Base-by-base conservation (phyloP, 2,888 invertebrate species). In the Oscheius onirici region DNA sequence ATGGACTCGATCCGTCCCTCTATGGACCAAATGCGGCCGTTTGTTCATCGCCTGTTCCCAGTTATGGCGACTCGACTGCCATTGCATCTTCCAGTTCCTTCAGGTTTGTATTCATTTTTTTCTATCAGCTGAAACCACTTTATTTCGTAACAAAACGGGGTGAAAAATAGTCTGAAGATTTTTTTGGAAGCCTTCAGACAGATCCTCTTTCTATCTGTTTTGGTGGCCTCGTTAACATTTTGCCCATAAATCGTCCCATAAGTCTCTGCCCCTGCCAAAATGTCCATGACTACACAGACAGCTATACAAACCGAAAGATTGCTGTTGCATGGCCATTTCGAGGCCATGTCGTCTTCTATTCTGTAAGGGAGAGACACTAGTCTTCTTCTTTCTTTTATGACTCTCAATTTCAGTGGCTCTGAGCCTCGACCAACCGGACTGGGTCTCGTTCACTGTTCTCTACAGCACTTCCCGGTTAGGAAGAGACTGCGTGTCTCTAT, bases 401-500 rank as follows among this genome's bases (percentile, higher is more conserved):
- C 46, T 61, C 40, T 46, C 49, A 57, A 41, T 69, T 69, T 28
- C 46, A 69, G 76, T 70, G 82, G 78, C 41, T 71, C 74, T 40
- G 80, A 83, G 26, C 83, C 83, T 1, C 72, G 82, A 51, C 83
- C 85, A 15, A 77, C 76, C 24, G 86, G 86, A 17, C 76, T 86
- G 34, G 86, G 86, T 15, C 76, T 86, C 0, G 74, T 86, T 24
- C 81, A 86, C 74, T 88, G 89, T 75, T 86, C 88, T 13, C 84
- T 89, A 60, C 89, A 89, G 71, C 89, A 88, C 72, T 85, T 89
- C 44, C 88, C 88, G 6, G 87, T 88, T 13, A 82, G 88, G 17
- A 88, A 87, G 73, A 84, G 89, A n/a, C 84, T 89, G 1, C 87
- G 88, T 58, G 88, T 89, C n/a, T 76, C 74, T 10, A 74, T 86